Base-by-base conservation (phyloP, 2,113 vertebrate genomes). In the Ciconia stormi region DNA sequence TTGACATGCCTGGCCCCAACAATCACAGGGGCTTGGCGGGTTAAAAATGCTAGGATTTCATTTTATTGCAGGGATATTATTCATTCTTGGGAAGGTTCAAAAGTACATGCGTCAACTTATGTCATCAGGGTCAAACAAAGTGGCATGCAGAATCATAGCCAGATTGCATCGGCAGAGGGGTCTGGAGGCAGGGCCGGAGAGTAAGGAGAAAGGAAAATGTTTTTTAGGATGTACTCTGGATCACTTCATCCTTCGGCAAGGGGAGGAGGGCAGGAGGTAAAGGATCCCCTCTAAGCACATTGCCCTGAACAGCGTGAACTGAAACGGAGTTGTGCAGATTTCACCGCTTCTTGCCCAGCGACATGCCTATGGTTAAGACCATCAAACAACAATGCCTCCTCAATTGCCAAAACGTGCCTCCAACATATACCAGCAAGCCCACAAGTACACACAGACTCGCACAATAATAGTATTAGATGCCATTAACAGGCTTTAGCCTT, bases 61-160 rank as follows among this genome's bases (percentile, higher is more conserved):
- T 95, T 97, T 97, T 97, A 97, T 96, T 96, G 97, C 96, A 71
- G 95, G 94, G 95, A 94, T 96, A 97, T 97, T 94, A 97, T 90
- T 97, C 95, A 97, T 97, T 97, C 96, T 95, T 90, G 90, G 71
- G 93, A 94, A 97, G 93, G 96, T 97, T 97, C 97, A 97, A 97
- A 97, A 97, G 96, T 97, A 96, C 96, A 97, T 80, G 82, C 74
- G 36, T 96, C 96, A 91, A 94, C 94, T 97, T 93, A 95, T 95
- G 96, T 95, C 95, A 90, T 93, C 84, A 95, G 95, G 97, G 97
- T 97, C 97, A 97, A 94, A 82, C 91, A 40, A 91, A 97, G 97
- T 91, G 97, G 96, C 93, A 82, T 83, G 83, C 80, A 93, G 93
- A 95, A 90, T 92, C 90, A 56, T 27, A 83, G 89, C 93, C 96